Percentiles rank a stretch among this genome's conserved stretches.
These are phyloP conservation scores for Balanococcus diminutus DNA, from an alignment of 2,888 invertebrate genomes.

Conservation along the genomic window DNA sequence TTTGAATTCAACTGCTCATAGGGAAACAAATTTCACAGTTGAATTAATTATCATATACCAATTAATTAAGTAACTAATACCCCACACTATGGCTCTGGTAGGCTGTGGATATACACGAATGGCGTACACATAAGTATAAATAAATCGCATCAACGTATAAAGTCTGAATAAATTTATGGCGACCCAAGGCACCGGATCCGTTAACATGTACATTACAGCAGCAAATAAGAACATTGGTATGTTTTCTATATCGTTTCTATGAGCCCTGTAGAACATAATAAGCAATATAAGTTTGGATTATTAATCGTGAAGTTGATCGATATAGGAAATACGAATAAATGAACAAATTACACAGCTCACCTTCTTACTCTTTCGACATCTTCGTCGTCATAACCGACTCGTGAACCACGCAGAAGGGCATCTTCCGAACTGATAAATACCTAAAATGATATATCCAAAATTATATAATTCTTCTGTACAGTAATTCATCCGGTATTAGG, in stretches of 20 bases:
- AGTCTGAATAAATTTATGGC: slow-evolving; percentile 67
- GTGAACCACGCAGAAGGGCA: slow-evolving; percentile 57
- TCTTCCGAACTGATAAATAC: slow-evolving; percentile 59
- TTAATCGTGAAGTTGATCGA: not conserved
- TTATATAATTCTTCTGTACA: not conserved
- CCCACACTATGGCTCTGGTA: slow-evolving; percentile 64
- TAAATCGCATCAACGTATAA: slow-evolving; percentile 66
- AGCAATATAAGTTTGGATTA: not conserved
- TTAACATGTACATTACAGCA: slow-evolving; percentile 68
- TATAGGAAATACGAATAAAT: not conserved
- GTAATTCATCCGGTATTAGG: not conserved
- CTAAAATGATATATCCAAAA: slow-evolving; percentile 57
- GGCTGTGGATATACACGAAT: slow-evolving; percentile 69
- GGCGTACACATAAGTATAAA: slow-evolving; percentile 72
- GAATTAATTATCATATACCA: slow-evolving; percentile 56
- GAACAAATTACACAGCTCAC: not conserved
- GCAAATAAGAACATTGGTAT: slow-evolving; percentile 70
- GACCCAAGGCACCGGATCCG: slow-evolving; percentile 64
- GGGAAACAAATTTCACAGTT: slow-evolving; percentile 6
- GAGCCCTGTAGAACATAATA: slow-evolving; percentile 65
- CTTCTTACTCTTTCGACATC: slow-evolving; percentile 65
- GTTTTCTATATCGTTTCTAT: slow-evolving; percentile 75
- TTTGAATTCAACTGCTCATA: not conserved
- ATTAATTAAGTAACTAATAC: slow-evolving; percentile 60
- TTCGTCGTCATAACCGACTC: slow-evolving; percentile 62